Conservation (phyloP, 2,888 invertebrate genomes). For the Maniola hyperantus region DNA sequence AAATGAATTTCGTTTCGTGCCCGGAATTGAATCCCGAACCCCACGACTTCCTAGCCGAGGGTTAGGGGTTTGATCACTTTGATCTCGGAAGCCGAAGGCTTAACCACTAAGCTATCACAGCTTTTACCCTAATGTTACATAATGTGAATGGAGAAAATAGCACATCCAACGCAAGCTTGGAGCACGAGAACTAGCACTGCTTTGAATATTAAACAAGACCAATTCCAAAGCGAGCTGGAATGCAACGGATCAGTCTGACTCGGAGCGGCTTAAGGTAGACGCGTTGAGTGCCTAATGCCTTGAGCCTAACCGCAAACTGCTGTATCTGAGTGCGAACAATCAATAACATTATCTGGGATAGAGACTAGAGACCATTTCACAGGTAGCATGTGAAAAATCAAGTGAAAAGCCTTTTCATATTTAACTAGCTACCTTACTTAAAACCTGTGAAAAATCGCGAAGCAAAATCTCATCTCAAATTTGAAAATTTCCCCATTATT, state of each 20-base stretch:
- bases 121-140: neutral
- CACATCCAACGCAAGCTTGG: slow-evolving; percentile 18
- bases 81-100: no score
- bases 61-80: no score
- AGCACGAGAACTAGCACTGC: slow-evolving; percentile 25
- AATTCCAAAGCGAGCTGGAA: slow-evolving; percentile 37
- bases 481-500: no score
- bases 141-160: neutral
- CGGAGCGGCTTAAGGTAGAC: slow-evolving; percentile 42
- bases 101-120: no score
- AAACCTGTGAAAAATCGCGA: no score
- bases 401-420: no score
- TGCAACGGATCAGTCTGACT: slow-evolving; percentile 43
- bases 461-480: no score
- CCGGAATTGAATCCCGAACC: no score
- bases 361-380: neutral
- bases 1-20: no score
- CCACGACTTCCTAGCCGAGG: no score
- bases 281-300: slow-evolving; percentile 44
- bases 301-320: slow-evolving; percentile 40
- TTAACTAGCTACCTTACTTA: no score
- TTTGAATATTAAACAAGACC: slow-evolving; percentile 41
- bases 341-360: slow-evolving; percentile 37
- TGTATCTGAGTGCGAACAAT: slow-evolving; percentile 37
- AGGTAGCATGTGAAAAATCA: no score